Evolutionary conservation across 2,888 invertebrate species (phyloP), one percentile per base, ranked within the genome.

Genomic region (Stenchaetothrips biformis): DNA sequence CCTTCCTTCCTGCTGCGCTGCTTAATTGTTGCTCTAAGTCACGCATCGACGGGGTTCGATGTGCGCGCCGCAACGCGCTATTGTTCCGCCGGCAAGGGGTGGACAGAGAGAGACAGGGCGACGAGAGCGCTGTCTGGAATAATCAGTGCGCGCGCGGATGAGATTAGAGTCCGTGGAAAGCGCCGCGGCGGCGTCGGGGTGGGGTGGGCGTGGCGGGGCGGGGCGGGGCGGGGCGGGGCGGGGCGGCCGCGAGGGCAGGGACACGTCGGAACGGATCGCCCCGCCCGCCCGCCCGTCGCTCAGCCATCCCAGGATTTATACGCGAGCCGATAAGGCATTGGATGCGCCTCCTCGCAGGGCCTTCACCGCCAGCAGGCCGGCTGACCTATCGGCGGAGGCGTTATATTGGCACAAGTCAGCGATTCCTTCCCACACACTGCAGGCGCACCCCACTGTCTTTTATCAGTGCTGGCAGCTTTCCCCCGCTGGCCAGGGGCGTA

Each of bases 391-490:
- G 59, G 67, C 21, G 25, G 21, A 25, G 11, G 25, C 67, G 25
- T 25, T 74, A 74, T 74, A 74, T 74, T 74, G 67, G 67, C 67
- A 74, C 67, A 74, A 74, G 67, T 74, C 67, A 21, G 67, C 67
- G 67, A 74, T 25, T 74, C 67, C 67, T 74, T 25, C 67, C 67
- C 67, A 67, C 53, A 16, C 53, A 16, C 53, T 16, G 53, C 37
- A 37, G 37, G 37, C 37, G 37, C 53, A 53, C 16, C 53, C 53
- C 53, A 18, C 53, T 53, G 53, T 13, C 53, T 37, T 37, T 37
- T 37, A 37, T 37, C 37, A 37, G 37, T 37, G 37, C 37, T 2
- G 37, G 37, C 37, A 37, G 37, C 37, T 37, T 37, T 37, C 37
- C 37, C 37, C 37, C 37, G 37, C 37, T 4, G 37, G 37, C 37